Base-by-base conservation (phyloP, 1,140 invertebrate genomes). In the roundworm (Caenorhabditis elegans) region DNA sequence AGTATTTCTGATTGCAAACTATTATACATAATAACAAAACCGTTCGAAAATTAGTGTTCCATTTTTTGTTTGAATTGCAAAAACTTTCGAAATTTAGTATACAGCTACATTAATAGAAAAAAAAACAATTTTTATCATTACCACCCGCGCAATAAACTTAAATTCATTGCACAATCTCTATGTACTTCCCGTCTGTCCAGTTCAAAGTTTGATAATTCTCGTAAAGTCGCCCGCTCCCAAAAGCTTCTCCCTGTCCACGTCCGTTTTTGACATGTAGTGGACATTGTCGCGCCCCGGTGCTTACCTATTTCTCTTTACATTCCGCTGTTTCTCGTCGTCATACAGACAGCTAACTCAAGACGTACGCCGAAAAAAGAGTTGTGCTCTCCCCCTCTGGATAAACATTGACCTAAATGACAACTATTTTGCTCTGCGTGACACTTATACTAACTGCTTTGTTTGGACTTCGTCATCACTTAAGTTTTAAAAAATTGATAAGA, bases 331-430 rank as follows among this genome's bases (percentile, higher is more conserved):
- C 8, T 24, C 60, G n/a, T 34, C 60, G 43, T 43, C 39, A 43
- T 5, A 39, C 60, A 70, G 31, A n/a, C 34, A 70, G 31, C 60
- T 70, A 17, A 17, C 34, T 70, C 34, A 43, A 70, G 60, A 70
- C 60, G 60, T 4, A 43, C 26, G 28, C 53, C 17, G 34, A 43
- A 70, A 39, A 39, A 43, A 39, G 31, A 39, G 60, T 39, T 24
- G 1, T 15, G 11, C 60, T 70, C 34, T n/a, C n/a, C n/a, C n/a
- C n/a, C n/a, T 43, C 39, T 43, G 39, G 34, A 70, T 70, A 70
- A 70, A 70, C 60, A 70, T 70, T 70, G 60, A 70, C 60, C 60
- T 70, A 70, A 70, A 70, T 39, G 60, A 70, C 60, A 70, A 70
- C 60, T 70, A 43, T 70, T 70, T 70, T 39, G 60, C 60, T 70